phyloP scores from a whole-genome alignment of 2,113 vertebrate genomes.

The Helogale parvula region DNA sequence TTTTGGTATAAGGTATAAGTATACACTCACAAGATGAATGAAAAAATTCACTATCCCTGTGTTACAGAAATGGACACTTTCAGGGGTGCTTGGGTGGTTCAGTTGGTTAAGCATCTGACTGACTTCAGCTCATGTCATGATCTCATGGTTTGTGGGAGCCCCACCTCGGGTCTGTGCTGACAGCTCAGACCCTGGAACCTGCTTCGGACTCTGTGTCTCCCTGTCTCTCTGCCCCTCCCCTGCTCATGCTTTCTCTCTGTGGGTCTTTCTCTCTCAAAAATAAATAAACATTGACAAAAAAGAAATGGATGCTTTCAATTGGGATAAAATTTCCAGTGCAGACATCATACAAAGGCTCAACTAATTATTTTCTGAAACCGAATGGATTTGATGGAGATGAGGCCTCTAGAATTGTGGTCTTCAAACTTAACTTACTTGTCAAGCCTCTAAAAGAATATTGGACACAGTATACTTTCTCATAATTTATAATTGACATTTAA shows the following conservation, averaged over 20 bases:
- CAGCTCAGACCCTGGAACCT: too few relatives aligned
- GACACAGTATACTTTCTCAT: neutral
- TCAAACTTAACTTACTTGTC: conserved; percentile 1
- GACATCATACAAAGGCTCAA: neutral
- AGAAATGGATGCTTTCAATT: neutral
- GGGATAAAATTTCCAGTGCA: neutral
- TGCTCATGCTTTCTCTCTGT: too few relatives aligned
- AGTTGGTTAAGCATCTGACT: too few relatives aligned
- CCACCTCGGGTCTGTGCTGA: too few relatives aligned
- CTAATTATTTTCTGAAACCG: neutral
- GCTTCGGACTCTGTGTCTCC: too few relatives aligned
- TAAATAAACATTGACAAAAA: too few relatives aligned
- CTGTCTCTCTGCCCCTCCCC: too few relatives aligned
- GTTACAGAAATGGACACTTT: neutral
- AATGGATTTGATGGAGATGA: neutral
- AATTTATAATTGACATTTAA: neutral
- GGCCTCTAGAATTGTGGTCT: neutral
- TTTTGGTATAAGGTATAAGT: neutral
- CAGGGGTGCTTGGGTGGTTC: neutral
- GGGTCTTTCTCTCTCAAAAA: too few relatives aligned
- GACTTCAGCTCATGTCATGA: too few relatives aligned
- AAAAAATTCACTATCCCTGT: neutral
- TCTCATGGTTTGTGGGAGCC: too few relatives aligned
- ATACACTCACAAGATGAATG: neutral
- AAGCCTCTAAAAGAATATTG: neutral